These are phyloP conservation scores for Condylura cristata DNA, from an alignment of 2,113 vertebrate species.

Conservation along the genomic window DNA sequence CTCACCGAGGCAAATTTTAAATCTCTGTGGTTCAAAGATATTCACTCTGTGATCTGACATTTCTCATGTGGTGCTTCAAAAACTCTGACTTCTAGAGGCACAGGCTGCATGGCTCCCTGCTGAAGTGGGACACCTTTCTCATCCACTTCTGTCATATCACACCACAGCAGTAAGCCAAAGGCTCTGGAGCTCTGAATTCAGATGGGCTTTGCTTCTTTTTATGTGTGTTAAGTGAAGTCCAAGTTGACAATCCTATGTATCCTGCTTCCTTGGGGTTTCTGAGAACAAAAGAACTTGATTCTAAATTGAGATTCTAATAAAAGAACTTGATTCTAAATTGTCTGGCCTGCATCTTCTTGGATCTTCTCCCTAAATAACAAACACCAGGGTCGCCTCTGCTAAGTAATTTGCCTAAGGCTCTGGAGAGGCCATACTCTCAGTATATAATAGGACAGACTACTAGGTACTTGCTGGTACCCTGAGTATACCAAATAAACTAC, in stretches of 20 bases:
- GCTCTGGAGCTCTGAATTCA: not conserved
- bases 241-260: not conserved
- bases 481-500: not conserved
- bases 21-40: constrained; percentile 68
- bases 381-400: not conserved
- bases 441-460: not conserved
- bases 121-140: constrained; percentile 26
- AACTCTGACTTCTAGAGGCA: constrained; percentile 26
- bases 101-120: not conserved
- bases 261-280: not conserved
- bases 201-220: not conserved
- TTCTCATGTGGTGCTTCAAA: constrained; percentile 67
- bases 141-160: not conserved
- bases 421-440: not conserved
- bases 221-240: not conserved
- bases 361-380: not conserved
- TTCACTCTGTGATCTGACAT: constrained; percentile 68
- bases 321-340: not conserved
- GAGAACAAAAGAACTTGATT: not conserved
- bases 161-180: not conserved
- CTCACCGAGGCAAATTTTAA: constrained; percentile 44
- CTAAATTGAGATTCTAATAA: constrained; percentile 8
- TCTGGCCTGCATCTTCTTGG: not conserved
- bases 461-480: not conserved
- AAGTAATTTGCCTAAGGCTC: not conserved